A percentile compares a stretch with the other conserved stretches of the same genome.
Evolutionary conservation across 1,140 invertebrate genomes (phyloP).

Genomic region (Brachionus angularis): DNA sequence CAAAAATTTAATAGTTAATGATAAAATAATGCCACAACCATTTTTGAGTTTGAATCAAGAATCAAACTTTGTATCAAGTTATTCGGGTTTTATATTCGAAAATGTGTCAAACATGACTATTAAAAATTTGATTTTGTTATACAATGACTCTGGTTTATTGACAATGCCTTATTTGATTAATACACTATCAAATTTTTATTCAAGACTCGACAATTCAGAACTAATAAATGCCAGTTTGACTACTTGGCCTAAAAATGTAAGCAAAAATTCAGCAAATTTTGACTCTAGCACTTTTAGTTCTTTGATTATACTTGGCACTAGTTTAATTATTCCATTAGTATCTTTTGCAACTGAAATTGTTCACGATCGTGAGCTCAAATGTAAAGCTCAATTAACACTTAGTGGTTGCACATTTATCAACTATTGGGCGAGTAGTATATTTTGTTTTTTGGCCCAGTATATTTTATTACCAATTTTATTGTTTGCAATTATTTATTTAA

Average conservation of each 20-base stretch:
- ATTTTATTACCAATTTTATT: slow-evolving; percentile 22
- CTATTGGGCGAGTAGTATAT: slow-evolving; percentile 9
- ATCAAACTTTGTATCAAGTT: background rate
- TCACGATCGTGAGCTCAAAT: slow-evolving; percentile 39
- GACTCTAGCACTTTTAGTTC: slow-evolving; percentile 7
- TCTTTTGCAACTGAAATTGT: slow-evolving; percentile 39
- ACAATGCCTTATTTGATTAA: slow-evolving; percentile 12
- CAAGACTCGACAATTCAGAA: background rate
- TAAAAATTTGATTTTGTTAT: slow-evolving; percentile 10
- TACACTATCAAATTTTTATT: slow-evolving; percentile 7
- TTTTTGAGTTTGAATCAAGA: background rate
- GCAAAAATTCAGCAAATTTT: background rate
- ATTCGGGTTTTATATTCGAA: slow-evolving; percentile 12
- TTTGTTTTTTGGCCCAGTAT: slow-evolving; percentile 4
- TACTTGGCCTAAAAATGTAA: slow-evolving; percentile 23
- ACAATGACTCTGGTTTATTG: slow-evolving; percentile 33
- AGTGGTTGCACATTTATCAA: slow-evolving; percentile 25
- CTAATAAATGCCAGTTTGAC: slow-evolving; percentile 27
- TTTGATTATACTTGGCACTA: slow-evolving; percentile 22
- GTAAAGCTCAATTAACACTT: slow-evolving; percentile 37
- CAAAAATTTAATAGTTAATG: slow-evolving; percentile 5
- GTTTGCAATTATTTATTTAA: slow-evolving; percentile 10
- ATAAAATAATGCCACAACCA: slow-evolving; percentile 5
- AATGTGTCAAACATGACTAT: background rate
- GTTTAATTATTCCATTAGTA: slow-evolving; percentile 29